These are phyloP conservation scores for Chrysodeixis includens DNA, from an alignment of 2,888 invertebrate species.

Conservation along the genomic window DNA sequence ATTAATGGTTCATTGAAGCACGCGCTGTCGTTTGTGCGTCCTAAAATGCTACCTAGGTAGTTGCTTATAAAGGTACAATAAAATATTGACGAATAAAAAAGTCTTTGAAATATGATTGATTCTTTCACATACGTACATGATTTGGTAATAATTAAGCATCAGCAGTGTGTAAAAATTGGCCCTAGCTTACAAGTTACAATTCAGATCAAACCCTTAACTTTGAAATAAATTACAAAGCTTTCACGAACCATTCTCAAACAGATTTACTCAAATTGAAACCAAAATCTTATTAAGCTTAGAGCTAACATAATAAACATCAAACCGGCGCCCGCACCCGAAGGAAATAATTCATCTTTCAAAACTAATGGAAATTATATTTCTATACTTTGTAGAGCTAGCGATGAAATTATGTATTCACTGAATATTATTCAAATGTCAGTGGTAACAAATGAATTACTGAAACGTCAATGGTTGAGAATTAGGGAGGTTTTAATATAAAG, in stretches of 20 bases:
- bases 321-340: slow-evolving; percentile 9
- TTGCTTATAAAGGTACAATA: no score
- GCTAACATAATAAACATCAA: slow-evolving; percentile 16
- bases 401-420: slow-evolving; percentile 2
- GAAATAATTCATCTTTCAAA: slow-evolving; percentile 39
- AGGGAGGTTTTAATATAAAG: neutral
- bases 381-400: slow-evolving; percentile 8
- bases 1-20: neutral
- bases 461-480: neutral
- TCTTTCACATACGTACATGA: neutral
- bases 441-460: neutral
- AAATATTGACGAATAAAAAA: no score
- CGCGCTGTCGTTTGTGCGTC: neutral
- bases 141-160: neutral
- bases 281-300: neutral
- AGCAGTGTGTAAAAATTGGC: neutral
- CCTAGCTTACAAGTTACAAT: neutral
- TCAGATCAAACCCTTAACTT: neutral
- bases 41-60: no score
- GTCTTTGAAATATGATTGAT: no score
- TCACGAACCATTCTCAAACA: neutral
- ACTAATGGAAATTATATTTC: slow-evolving; percentile 36
- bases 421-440: slow-evolving; percentile 4
- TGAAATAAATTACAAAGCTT: neutral
- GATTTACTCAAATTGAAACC: neutral